Evolutionary conservation across 2,888 invertebrate genomes (phyloP).

Genomic region (Petrolisthes manimaculis): DNA sequence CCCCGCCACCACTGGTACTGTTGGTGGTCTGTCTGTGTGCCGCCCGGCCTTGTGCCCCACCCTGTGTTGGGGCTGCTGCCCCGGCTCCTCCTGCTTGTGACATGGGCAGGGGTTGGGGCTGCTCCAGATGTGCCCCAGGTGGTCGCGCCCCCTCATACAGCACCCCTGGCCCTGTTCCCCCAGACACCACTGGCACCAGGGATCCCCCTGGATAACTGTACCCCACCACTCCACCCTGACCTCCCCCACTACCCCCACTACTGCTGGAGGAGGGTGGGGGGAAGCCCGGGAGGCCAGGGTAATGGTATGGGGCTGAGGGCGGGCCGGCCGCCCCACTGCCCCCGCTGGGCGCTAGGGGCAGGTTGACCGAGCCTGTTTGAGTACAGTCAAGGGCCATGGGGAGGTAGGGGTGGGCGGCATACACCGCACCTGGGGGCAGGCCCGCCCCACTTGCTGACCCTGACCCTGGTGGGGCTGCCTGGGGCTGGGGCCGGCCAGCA

Average conservation of each 20-base stretch:
- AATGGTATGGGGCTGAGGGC: constrained; percentile 53
- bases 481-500: constrained; percentile 56
- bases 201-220: constrained; percentile 46
- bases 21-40: constrained; percentile 36
- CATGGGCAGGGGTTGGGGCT: constrained; percentile 55
- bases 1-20: constrained; percentile 26
- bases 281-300: constrained; percentile 47
- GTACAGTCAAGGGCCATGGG: constrained; percentile 58
- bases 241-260: constrained; percentile 51
- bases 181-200: constrained; percentile 48
- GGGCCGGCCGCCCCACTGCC: constrained; percentile 39
- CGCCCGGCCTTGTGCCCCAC: constrained; percentile 43
- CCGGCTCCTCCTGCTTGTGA: constrained; percentile 44
- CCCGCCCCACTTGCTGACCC: constrained; percentile 46
- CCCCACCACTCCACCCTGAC: constrained; percentile 41
- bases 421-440: constrained; percentile 49
- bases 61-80: constrained; percentile 39
- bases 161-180: constrained; percentile 51
- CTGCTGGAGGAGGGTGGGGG: constrained; percentile 49
- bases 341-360: constrained; percentile 57
- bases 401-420: constrained; percentile 53
- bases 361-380: constrained; percentile 60
- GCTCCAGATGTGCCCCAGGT: constrained; percentile 54
- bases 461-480: constrained; percentile 32
- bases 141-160: constrained; percentile 57